phyloP scores from a whole-genome alignment of 1,140 invertebrate genomes.

The Triops longicaudatus region DNA sequence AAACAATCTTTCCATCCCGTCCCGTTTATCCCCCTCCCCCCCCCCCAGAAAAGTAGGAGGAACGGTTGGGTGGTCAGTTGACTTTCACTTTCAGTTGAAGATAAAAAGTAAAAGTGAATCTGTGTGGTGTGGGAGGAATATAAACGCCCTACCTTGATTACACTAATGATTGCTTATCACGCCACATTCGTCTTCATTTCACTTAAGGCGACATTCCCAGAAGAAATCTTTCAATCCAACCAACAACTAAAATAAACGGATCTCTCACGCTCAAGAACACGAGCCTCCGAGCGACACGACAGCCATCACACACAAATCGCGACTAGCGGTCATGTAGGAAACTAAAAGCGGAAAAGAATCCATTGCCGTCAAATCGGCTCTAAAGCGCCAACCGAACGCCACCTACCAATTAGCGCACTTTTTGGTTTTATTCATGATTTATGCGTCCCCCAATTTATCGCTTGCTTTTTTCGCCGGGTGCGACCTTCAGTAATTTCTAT shows the following conservation, averaged over 20 bases:
- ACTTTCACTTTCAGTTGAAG: background rate
- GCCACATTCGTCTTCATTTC: conserved; percentile 11
- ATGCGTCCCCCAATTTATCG: too few relatives aligned
- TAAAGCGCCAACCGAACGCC: background rate
- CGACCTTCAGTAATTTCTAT: too few relatives aligned
- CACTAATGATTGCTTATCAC: conserved; percentile 7
- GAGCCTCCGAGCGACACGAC: conserved; percentile 4
- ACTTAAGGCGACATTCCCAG: background rate
- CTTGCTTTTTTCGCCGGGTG: too few relatives aligned
- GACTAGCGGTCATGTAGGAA: background rate
- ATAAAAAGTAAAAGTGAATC: background rate
- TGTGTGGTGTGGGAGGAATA: background rate
- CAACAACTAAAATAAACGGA: background rate
- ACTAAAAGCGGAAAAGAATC: background rate
- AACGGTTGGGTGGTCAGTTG: background rate
- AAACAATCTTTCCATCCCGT: background rate
- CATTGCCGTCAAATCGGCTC: background rate
- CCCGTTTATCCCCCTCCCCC: background rate
- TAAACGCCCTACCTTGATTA: background rate
- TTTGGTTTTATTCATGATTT: background rate
- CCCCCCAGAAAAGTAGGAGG: background rate
- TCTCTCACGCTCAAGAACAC: conserved; percentile 10
- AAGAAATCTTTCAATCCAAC: conserved; percentile 1
- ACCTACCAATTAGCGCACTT: background rate
- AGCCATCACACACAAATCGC: conserved; percentile 7